Base-by-base conservation (phyloP, 2,888 invertebrate genomes). In the Alloscopus bannaensis region DNA sequence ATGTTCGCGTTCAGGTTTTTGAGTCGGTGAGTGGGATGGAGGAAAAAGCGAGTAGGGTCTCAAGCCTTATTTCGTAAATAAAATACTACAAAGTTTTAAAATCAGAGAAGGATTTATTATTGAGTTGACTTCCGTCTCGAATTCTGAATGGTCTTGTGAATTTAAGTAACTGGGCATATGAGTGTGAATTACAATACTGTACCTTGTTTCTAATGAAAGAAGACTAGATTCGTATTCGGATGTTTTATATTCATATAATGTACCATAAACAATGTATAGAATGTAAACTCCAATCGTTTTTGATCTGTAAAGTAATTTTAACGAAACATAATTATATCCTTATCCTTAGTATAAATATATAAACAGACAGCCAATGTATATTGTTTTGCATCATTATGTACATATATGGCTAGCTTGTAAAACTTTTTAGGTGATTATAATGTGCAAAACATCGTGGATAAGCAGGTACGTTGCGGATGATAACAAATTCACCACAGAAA, bases 191-290 rank as follows among this genome's bases (percentile, higher is more conserved):
- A 70, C 70, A 64, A 77, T 69, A 77, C 68, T 55, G 69, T 78
- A 78, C 77, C 77, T 78, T 78, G 70, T 78, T 78, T 78, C 64
- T 64, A 78, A 55, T 68, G 42, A 70, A 70, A 65, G 28, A 42
- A 65, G 77, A 78, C 52, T 78, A 78, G 77, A 78, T 55, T 78
- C 70, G 59, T 78, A 78, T 65, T 78, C 70, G 77, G 69, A 78
- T 70, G 77, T 78, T 78, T 78, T 78, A 78, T 78, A 78, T 78
- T 78, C 70, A 65, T 57, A 65, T 47, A 40, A 8, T 28, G 60
- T 59, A 70, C 60, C 22, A 26, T 70, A 28, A 11, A 52, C 4
- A 26, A 28, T 28, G 28, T 42, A 13, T 59, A 55, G 52, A 62
- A 11, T 26, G 20, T 29, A 60, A 60, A n/a, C 40, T 31, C n/a